Base-by-base conservation (phyloP, 2,888 invertebrate species). In the Pomacea canaliculata region DNA sequence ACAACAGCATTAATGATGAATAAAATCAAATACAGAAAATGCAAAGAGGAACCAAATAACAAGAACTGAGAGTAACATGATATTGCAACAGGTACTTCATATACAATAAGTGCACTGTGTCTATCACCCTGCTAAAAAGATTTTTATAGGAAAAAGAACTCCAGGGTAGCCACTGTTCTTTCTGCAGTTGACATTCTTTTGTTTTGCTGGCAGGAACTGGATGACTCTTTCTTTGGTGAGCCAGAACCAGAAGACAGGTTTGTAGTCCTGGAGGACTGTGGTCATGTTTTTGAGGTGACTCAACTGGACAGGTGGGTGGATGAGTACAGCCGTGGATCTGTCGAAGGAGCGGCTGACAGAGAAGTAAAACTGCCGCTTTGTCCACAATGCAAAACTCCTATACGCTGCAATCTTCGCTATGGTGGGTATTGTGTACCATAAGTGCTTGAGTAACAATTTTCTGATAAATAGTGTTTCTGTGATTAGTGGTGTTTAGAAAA, bases 371-470 rank as follows among this genome's bases (percentile, higher is more conserved):
- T 86, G 70, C 91, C 91, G 79, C 70, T 73, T 0, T 94, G 94
- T 83, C 94, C 94, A 0, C 70, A 80, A 63, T 94, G 94, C 85
- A 93, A 92, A 71, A 92, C 92, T n/a, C 91, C 92, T 0, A 93
- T 94, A 13, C 90, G 92, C 23, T 92, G 92, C 82, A 93, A 93
- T 0, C 90, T 91, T 69, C 92, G 94, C 23, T 94, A 93, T 88
- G 93, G 93, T 73, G 10, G 46, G 70, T 59, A 23, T 63, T 10
- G 23, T 12, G 13, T 23, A 78, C n/a, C 19, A 60, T n/a, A 60
- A 4, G n/a, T 16, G 60, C 60, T 19, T 60, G 51, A 16, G 51
- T 56, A 2, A 56, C 12, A 56, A 56, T 56, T 56, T 56, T 10
- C 7, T 56, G 4, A 56, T 7, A 13, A 7, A 37, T 37, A n/a